Evolutionary conservation across 2,888 invertebrate species (phyloP).

Genomic region (Flexamia atlantica): DNA sequence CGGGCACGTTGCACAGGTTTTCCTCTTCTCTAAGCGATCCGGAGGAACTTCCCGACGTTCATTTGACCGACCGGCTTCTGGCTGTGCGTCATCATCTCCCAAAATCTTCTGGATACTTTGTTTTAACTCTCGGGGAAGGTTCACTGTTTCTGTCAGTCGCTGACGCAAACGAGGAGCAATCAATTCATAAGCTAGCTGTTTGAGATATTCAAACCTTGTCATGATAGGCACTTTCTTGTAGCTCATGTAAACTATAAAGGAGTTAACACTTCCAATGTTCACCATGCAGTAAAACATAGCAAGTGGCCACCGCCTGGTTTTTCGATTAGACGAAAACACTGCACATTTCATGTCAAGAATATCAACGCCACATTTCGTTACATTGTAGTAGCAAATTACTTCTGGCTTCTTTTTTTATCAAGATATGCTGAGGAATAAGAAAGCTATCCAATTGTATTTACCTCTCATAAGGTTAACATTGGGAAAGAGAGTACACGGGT

Average conservation of each 20-base stretch:
- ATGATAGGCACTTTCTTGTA: conserved; percentile 29
- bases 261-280: conserved; percentile 32
- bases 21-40: not conserved
- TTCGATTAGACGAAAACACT: conserved; percentile 50
- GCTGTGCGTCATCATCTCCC: conserved; percentile 36
- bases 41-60: not conserved
- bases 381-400: conserved; percentile 46
- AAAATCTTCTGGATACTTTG: conserved; percentile 41
- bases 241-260: conserved; percentile 33
- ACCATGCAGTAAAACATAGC: conserved; percentile 34
- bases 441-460: too few relatives aligned
- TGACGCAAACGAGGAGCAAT: conserved; percentile 37
- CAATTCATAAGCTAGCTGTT: conserved; percentile 42
- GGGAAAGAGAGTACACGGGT: too few relatives aligned
- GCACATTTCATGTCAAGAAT: conserved; percentile 46
- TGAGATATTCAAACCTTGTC: conserved; percentile 59
- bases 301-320: conserved; percentile 52
- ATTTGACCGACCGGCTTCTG: not conserved
- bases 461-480: too few relatives aligned
- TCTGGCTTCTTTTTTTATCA: conserved; percentile 48
- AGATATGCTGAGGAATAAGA: too few relatives aligned
- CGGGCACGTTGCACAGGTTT: not conserved
- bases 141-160: conserved; percentile 44
- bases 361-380: conserved; percentile 6
- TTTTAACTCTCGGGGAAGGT: conserved; percentile 60